Conservation (phyloP, 2,113 vertebrate genomes). For the Furnarius figulus region DNA sequence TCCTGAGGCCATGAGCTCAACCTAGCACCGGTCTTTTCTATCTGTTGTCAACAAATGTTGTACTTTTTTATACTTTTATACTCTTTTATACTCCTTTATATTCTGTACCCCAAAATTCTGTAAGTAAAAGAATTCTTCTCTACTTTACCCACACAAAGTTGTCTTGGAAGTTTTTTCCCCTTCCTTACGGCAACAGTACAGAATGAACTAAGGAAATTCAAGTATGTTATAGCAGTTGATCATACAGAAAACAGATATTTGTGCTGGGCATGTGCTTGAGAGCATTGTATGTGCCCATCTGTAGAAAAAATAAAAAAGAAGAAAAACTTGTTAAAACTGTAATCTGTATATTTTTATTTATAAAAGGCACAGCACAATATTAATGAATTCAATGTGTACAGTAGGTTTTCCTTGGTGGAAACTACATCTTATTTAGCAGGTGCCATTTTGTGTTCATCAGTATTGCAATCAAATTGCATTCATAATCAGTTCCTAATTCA, state of each 20-base stretch:
- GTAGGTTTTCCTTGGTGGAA: neutral
- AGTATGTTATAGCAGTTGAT: neutral
- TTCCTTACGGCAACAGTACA: no score
- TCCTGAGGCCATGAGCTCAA: no score
- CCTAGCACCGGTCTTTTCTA: no score
- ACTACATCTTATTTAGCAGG: neutral
- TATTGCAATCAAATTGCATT: neutral
- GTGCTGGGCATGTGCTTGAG: neutral
- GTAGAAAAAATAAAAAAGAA: neutral
- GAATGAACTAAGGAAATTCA: neutral
- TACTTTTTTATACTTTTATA: no score
- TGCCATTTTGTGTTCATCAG: neutral
- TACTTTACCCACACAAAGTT: no score
- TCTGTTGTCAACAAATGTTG: no score
- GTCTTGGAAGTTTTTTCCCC: no score
- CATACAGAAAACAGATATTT: neutral
- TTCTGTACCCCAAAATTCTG: no score
- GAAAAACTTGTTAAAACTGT: neutral
- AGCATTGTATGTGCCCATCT: neutral
- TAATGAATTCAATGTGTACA: neutral
- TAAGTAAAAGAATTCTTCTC: no score
- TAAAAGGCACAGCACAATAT: slow-evolving; percentile 30
- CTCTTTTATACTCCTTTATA: no score
- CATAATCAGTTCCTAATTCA: neutral
- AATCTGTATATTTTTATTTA: slow-evolving; percentile 5